A percentile compares a stretch with the other conserved stretches of the same genome.
Conservation (phyloP, 2,113 vertebrate species). For the Bubalus kerabau region DNA sequence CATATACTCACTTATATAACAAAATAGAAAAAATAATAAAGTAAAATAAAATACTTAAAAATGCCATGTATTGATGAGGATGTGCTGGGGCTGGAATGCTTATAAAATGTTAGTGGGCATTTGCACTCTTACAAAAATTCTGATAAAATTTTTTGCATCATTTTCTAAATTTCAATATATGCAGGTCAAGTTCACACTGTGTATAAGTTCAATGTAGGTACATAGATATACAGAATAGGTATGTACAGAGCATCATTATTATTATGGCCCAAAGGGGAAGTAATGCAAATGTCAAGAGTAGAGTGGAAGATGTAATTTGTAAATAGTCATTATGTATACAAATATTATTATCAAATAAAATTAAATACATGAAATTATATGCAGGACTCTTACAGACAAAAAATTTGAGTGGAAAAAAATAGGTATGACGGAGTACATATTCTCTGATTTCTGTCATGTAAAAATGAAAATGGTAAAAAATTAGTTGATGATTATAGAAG, state of each 20-base stretch:
- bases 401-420: neutral
- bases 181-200: neutral
- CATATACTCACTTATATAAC: neutral
- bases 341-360: neutral
- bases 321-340: neutral
- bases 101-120: neutral
- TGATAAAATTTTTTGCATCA: neutral
- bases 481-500: neutral
- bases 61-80: neutral
- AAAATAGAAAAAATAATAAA: neutral
- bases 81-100: neutral
- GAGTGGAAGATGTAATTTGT: neutral
- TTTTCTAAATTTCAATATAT: neutral
- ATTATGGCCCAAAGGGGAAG: neutral
- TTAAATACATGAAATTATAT: neutral
- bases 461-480: neutral
- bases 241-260: neutral
- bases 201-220: neutral
- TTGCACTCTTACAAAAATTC: neutral
- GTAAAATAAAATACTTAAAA: neutral
- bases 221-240: neutral
- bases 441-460: neutral
- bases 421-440: rapidly evolving
- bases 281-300: neutral
- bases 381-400: neutral